Evolutionary conservation across 1,140 invertebrate species (phyloP).

Genomic region (Daktulosphaira vitifoliae): DNA sequence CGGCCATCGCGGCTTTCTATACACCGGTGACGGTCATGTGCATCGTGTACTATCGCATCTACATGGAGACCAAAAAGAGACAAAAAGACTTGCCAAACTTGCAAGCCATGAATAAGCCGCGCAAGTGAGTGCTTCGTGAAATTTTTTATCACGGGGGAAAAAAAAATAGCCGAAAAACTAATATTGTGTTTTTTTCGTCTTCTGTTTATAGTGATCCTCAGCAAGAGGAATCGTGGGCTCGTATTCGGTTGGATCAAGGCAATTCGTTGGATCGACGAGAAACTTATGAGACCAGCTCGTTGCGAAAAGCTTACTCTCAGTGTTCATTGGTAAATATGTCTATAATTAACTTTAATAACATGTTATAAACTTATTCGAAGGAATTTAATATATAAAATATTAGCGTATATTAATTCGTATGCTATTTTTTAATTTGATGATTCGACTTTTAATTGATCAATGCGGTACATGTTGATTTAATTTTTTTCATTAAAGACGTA

Average conservation of each 20-base stretch:
- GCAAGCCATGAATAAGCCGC: constrained; percentile 51
- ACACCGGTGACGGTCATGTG: constrained; percentile 92
- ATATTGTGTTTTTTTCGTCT: no score
- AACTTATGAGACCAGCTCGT: constrained; percentile 21
- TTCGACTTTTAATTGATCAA: no score
- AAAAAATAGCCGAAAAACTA: no score
- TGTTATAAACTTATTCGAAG: no score
- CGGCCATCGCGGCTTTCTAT: constrained; percentile 94
- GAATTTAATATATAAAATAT: no score
- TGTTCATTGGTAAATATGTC: constrained; percentile 21
- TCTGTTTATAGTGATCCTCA: constrained; percentile 24
- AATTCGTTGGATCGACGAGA: constrained; percentile 20
- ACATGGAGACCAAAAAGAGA: constrained; percentile 90
- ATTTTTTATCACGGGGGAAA: no score
- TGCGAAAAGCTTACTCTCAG: constrained; percentile 29
- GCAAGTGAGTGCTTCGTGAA: neutral
- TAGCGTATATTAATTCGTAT: no score
- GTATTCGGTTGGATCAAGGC: constrained; percentile 12
- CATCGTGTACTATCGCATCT: constrained; percentile 87
- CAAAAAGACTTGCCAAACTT: constrained; percentile 92
- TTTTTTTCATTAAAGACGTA: no score
- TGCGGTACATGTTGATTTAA: no score
- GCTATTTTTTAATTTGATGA: no score
- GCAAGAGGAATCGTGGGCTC: constrained; percentile 25
- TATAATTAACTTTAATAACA: neutral